Base-by-base conservation (phyloP, 2,797 vertebrate genomes). In the Enteromius fasciolatus region DNA sequence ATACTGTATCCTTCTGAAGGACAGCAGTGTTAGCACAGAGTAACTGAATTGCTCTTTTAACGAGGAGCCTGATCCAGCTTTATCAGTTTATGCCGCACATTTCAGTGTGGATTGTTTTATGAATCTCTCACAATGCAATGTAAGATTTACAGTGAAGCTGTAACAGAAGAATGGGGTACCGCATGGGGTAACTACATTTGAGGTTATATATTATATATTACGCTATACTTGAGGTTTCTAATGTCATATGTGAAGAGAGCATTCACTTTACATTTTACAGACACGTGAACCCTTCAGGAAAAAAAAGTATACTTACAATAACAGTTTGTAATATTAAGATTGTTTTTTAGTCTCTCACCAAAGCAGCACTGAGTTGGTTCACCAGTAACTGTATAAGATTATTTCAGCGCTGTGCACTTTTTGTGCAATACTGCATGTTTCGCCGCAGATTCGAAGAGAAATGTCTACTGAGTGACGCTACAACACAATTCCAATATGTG, bases 61-160 rank as follows among this genome's bases (percentile, higher is more conserved):
- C 54, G 11, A 78, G 44, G 25, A 18, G 3, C 44, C 41, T 77
- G 59, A 66, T 33, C 15, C 15, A 1, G 46, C 25, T 46, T 77
- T 46, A 77, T 77, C 59, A 6, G 20, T 64, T 78, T 64, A 78
- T 31, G 39, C 23, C 20, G 9, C 20, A 23, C 52, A 41, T 66
- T 66, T 77, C 76, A 31, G 39, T 48, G 61, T 20, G 59, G 41
- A 31, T 33, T 48, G 25, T 33, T 78, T 78, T 78, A 66, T 78
- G 61, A 50, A 66, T 48, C 76, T 66, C 59, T 64, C 36, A 64
- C 12, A 76, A 59, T 59, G 73, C 50, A 59, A 18, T 59, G 52
- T 18, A 41, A 52, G 31, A 36, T 59, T 57, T 59, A 20, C 31
- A 23, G 52, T 39, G n/a, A 74, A 20, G n/a, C 50, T 39, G 52